phyloP scores from a whole-genome alignment of 1,140 invertebrate species.

The Drosophila prosaltans region DNA sequence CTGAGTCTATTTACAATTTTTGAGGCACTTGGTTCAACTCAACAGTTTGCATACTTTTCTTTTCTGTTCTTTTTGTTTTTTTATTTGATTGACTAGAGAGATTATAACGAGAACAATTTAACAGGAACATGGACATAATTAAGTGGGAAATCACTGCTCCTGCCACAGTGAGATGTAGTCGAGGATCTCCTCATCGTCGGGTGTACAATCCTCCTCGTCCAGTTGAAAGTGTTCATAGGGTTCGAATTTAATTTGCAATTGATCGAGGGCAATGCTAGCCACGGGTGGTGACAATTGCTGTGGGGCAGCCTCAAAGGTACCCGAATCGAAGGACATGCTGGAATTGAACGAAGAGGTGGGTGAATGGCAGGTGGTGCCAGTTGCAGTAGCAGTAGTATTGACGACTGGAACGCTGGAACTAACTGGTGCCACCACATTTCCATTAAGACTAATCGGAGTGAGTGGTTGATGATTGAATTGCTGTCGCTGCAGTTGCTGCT shows the following conservation, averaged over 20 bases:
- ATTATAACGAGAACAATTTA: constrained; percentile 49
- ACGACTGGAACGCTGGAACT: neutral
- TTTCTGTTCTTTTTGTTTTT: neutral
- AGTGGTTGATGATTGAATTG: constrained; percentile 67
- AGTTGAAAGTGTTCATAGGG: constrained; percentile 90
- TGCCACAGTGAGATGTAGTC: constrained; percentile 96
- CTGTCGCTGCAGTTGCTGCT: constrained; percentile 69
- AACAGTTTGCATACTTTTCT: constrained; percentile 13
- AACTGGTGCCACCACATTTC: constrained; percentile 33
- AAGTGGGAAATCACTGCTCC: constrained; percentile 84
- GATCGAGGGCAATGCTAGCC: constrained; percentile 45
- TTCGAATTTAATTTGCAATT: constrained; percentile 85
- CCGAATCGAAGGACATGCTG: constrained; percentile 86
- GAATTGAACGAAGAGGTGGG: constrained; percentile 93
- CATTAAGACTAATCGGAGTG: constrained; percentile 62
- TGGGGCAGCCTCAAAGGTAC: constrained; percentile 79
- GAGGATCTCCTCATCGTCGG: constrained; percentile 94
- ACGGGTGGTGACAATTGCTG: constrained; percentile 57
- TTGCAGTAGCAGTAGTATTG: neutral
- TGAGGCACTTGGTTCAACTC: constrained; percentile 72
- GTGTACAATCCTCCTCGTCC: constrained; percentile 87
- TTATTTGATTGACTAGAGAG: constrained; percentile 71
- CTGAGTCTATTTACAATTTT: constrained; percentile 63
- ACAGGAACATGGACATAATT: neutral
- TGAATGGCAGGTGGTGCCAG: constrained; percentile 83